Evolutionary conservation across 2,888 invertebrate species (phyloP).

Genomic region (Nomada fabriciana): DNA sequence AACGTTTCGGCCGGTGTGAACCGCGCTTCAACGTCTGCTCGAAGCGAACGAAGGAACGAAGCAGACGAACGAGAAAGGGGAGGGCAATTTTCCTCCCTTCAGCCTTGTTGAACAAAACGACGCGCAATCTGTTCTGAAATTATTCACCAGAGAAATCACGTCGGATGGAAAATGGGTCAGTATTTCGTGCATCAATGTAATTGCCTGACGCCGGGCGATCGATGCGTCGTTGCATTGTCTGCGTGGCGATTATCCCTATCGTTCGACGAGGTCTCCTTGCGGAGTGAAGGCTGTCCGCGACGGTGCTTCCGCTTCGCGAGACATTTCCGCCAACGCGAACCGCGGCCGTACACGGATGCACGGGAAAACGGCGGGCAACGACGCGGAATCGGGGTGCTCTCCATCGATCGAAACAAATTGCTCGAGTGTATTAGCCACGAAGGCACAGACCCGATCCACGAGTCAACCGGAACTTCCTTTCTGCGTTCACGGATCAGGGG

Average conservation of each 20-base stretch:
- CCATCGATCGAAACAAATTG: slow-evolving; percentile 52
- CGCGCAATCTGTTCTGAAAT: slow-evolving; percentile 13
- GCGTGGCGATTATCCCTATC: slow-evolving; percentile 17
- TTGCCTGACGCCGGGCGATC: slow-evolving; percentile 29
- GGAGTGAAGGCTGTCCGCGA: no score
- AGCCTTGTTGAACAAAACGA: not conserved
- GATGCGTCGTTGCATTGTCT: slow-evolving; percentile 17
- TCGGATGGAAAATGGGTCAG: slow-evolving; percentile 20
- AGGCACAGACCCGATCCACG: slow-evolving; percentile 32
- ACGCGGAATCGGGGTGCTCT: not conserved
- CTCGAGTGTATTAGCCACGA: slow-evolving; percentile 33
- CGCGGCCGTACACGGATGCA: not conserved
- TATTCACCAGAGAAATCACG: slow-evolving; percentile 25
- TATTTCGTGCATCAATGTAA: slow-evolving; percentile 44
- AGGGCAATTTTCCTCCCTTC: not conserved
- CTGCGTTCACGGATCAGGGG: slow-evolving; percentile 49
- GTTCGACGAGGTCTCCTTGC: not conserved
- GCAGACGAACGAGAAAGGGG: no score
- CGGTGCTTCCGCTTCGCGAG: no score
- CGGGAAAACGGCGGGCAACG: not conserved
- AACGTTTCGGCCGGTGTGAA: not conserved
- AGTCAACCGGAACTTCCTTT: slow-evolving; percentile 63
- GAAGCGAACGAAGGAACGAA: not conserved
- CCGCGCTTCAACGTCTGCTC: not conserved
- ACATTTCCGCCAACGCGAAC: not conserved